Evolutionary conservation across 2,797 vertebrate species (phyloP).

Genomic region (Potorous gilbertii): DNA sequence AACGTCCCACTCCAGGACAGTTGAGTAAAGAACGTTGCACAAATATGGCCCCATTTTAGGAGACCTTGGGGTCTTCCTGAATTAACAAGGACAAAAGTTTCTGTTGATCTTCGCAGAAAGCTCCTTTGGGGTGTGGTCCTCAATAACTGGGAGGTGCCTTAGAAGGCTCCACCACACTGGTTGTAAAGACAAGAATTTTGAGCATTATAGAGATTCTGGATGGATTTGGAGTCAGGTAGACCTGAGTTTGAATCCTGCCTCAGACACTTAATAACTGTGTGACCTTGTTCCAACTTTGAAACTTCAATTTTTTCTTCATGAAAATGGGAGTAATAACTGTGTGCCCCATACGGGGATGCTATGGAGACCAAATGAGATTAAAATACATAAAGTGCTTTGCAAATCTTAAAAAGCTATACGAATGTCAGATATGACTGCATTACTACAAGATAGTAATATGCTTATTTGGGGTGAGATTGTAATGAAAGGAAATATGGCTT

Average conservation of each 20-base stretch:
- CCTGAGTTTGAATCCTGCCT: neutral
- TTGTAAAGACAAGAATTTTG: neutral
- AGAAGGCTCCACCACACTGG: neutral
- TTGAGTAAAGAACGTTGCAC: neutral
- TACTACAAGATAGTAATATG: neutral
- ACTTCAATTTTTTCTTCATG: neutral
- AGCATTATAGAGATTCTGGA: neutral
- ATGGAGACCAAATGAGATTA: neutral
- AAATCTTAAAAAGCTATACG: neutral
- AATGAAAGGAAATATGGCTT: neutral
- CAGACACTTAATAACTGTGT: neutral
- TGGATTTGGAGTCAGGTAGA: neutral
- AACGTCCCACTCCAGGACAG: neutral
- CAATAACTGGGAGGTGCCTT: neutral
- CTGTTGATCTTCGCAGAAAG: neutral
- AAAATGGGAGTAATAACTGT: neutral
- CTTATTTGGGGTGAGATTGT: neutral
- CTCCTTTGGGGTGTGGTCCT: constrained; percentile 2
- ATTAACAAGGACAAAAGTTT: too few species aligned
- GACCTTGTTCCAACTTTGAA: neutral
- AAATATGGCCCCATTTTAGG: neutral
- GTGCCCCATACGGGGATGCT: too few species aligned
- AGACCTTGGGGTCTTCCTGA: neutral
- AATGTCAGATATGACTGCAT: neutral
- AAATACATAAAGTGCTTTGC: neutral